A percentile compares a stretch with the other conserved stretches of the same genome.
Conservation (phyloP, 2,113 vertebrate species). For the Andinoacara biseriatus region DNA sequence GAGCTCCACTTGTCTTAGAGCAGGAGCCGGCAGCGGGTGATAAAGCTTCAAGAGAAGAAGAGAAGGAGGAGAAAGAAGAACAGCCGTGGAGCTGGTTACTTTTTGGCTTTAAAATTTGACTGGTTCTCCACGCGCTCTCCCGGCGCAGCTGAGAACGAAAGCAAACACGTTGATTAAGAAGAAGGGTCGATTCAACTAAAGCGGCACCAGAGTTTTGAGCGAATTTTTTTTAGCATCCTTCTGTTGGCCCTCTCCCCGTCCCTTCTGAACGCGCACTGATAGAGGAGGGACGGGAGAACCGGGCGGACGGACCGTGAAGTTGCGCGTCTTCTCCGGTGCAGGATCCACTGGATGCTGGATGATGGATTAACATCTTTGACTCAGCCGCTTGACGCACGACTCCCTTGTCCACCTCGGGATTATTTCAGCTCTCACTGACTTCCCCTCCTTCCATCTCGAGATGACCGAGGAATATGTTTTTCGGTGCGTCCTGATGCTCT, state of each 20-base stretch:
- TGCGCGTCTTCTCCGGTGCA: slow-evolving; percentile 58
- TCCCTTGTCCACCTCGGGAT: slow-evolving; percentile 56
- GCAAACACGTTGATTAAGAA: slow-evolving; percentile 32
- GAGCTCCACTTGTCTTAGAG: slow-evolving; percentile 4
- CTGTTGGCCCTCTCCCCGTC: slow-evolving; percentile 7
- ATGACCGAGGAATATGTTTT: slow-evolving; percentile 91
- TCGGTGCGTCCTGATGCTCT: slow-evolving; percentile 93
- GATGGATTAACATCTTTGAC: slow-evolving; percentile 78
- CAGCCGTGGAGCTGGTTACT: not conserved
- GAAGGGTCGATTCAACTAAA: slow-evolving; percentile 33
- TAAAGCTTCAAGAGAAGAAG: slow-evolving; percentile 10
- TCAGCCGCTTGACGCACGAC: not conserved
- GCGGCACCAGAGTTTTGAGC: slow-evolving; percentile 24
- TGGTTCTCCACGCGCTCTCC: slow-evolving; percentile 28
- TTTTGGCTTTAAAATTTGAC: slow-evolving; percentile 6
- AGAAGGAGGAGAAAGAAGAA: slow-evolving; percentile 27
- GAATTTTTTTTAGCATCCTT: slow-evolving; percentile 44
- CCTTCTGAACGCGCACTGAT: slow-evolving; percentile 36
- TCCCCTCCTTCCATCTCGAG: slow-evolving; percentile 47
- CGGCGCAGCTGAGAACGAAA: slow-evolving; percentile 31
- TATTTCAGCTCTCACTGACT: slow-evolving; percentile 49
- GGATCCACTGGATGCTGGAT: slow-evolving; percentile 68
- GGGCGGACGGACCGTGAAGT: slow-evolving; percentile 44
- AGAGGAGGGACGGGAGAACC: slow-evolving; percentile 57
- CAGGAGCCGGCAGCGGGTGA: not conserved